Evolutionary conservation across 1,140 invertebrate genomes (phyloP).

Genomic region (Chironomus striatipennis): DNA sequence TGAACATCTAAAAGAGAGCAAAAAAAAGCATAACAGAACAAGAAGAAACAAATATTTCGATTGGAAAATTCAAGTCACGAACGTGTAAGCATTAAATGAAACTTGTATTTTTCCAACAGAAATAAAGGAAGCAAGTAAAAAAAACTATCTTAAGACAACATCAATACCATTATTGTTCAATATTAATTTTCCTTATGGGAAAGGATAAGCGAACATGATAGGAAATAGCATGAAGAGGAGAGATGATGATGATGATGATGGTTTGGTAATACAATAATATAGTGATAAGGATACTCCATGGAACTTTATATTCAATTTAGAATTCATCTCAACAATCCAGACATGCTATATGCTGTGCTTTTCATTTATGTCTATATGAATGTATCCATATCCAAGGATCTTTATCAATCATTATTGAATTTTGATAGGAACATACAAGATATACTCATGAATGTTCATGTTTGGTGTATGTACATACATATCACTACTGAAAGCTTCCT

Average conservation of each 20-base stretch:
- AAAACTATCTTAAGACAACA: constrained; percentile 14
- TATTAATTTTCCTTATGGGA: constrained; percentile 13
- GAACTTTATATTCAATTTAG: constrained; percentile 3
- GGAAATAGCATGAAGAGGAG: not conserved
- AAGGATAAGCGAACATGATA: not conserved
- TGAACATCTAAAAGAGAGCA: not conserved
- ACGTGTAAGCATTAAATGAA: constrained; percentile 9
- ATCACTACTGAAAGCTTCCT: too few relatives aligned
- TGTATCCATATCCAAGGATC: too few relatives aligned
- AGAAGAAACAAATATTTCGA: not conserved
- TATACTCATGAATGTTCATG: too few relatives aligned
- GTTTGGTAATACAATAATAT: constrained; percentile 5
- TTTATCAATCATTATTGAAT: too few relatives aligned
- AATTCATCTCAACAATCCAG: too few relatives aligned
- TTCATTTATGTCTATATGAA: too few relatives aligned
- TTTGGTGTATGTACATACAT: too few relatives aligned
- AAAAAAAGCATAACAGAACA: not conserved
- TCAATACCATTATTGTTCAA: constrained; percentile 14
- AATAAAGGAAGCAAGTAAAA: not conserved
- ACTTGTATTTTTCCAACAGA: not conserved
- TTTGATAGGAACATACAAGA: too few relatives aligned
- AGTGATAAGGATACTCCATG: constrained; percentile 1
- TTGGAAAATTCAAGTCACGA: not conserved
- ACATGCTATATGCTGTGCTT: too few relatives aligned
- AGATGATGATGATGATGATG: constrained; percentile 6